phyloP scores from a whole-genome alignment of 2,113 vertebrate species.

The Campylomormyrus tamandua region DNA sequence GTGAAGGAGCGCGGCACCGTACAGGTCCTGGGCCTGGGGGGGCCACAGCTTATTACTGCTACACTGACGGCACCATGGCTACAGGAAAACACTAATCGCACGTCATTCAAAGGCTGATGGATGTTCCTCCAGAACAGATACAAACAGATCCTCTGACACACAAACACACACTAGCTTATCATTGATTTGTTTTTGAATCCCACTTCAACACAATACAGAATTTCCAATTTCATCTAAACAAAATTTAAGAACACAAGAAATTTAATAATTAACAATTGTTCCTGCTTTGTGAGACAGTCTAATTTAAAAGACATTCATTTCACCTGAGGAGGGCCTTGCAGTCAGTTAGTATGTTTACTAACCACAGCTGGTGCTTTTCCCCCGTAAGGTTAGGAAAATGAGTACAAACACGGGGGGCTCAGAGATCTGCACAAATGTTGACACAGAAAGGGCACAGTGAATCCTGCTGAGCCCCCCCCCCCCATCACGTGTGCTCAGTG shows the following conservation, averaged over 20 bases:
- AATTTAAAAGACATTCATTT: background rate
- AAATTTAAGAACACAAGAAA: background rate
- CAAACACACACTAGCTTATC: background rate
- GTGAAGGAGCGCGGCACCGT: constrained; percentile 34
- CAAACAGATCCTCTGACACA: background rate
- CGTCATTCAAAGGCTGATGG: constrained; percentile 50
- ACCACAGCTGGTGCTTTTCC: background rate
- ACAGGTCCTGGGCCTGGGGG: constrained; percentile 27
- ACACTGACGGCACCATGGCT: constrained; percentile 33
- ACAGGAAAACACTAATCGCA: constrained; percentile 41
- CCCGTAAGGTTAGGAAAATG: background rate
- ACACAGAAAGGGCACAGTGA: constrained; percentile 3
- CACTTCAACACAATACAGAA: background rate
- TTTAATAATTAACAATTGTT: background rate
- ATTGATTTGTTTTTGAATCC: background rate
- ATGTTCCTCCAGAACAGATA: constrained; percentile 43
- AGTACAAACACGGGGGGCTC: background rate
- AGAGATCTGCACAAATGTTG: background rate
- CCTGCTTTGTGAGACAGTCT: background rate
- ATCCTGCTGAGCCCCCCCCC: constrained; percentile 46
- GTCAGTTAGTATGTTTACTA: background rate
- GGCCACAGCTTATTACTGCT: constrained; percentile 46
- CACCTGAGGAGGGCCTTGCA: background rate
- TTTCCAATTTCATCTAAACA: background rate
- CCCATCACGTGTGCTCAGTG: background rate